Conservation (phyloP, 2,888 invertebrate species). For the Beris chalybata region DNA sequence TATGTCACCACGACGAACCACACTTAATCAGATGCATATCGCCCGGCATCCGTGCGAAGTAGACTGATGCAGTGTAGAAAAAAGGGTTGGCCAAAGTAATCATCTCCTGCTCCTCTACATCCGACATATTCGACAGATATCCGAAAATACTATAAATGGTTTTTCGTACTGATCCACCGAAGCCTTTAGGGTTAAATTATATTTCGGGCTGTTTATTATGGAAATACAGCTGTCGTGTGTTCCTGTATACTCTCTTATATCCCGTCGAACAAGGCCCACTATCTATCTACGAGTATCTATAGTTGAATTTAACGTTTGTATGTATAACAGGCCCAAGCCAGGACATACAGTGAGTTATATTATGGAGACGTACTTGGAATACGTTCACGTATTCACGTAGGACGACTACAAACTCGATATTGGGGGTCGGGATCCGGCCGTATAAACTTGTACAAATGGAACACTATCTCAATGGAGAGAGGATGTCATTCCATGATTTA, state of each 20-base stretch:
- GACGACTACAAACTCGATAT: background rate
- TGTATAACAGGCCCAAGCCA: background rate
- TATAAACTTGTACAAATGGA: slow-evolving; percentile 22
- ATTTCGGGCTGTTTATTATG: too few species aligned
- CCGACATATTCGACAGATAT: too few species aligned
- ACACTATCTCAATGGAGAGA: slow-evolving; percentile 16
- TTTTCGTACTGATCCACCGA: too few species aligned
- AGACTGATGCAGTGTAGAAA: too few species aligned
- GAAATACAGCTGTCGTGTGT: background rate
- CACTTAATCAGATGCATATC: too few species aligned
- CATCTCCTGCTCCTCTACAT: too few species aligned
- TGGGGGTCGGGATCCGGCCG: slow-evolving; percentile 2
- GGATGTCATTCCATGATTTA: slow-evolving; percentile 35
- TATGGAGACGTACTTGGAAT: slow-evolving; percentile 8
- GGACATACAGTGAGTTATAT: slow-evolving; percentile 19
- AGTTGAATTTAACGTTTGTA: background rate
- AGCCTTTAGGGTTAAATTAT: too few species aligned
- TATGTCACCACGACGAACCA: too few species aligned
- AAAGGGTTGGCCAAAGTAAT: too few species aligned
- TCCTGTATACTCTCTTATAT: background rate
- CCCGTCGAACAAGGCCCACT: too few species aligned
- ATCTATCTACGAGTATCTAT: background rate
- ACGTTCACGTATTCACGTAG: background rate
- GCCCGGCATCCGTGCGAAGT: too few species aligned
- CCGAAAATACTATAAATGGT: too few species aligned